A percentile compares a stretch with the other conserved stretches of the same genome.
phyloP scores from a whole-genome alignment of 2,888 invertebrate genomes.

The Allygus modestus region DNA sequence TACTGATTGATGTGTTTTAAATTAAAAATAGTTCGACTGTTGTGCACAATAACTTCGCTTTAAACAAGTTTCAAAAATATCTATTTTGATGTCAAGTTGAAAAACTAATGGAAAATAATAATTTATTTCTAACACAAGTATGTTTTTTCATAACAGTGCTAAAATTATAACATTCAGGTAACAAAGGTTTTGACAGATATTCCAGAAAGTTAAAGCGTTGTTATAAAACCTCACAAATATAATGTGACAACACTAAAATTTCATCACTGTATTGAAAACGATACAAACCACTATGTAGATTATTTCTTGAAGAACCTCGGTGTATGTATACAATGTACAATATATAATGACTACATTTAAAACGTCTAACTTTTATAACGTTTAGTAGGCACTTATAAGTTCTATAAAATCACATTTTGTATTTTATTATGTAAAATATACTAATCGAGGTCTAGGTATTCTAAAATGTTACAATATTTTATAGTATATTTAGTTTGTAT shows the following conservation, averaged over 20 bases:
- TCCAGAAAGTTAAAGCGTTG: not conserved
- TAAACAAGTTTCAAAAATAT: too few species aligned
- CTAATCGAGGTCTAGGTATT: constrained; percentile 1
- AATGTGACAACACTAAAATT: constrained; percentile 19
- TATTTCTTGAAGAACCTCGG: not conserved
- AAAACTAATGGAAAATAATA: too few species aligned
- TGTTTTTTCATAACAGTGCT: too few species aligned
- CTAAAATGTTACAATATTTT: constrained; percentile 4
- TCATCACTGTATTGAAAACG: constrained; percentile 1
- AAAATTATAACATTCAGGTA: not conserved
- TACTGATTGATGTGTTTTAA: too few species aligned
- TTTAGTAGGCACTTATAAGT: constrained; percentile 52
- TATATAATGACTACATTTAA: constrained; percentile 43
- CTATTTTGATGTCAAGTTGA: too few species aligned
- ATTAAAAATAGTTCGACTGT: too few species aligned
- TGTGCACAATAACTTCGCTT: too few species aligned
- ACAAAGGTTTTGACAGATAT: not conserved
- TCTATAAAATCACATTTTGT: constrained; percentile 53
- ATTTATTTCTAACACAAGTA: too few species aligned
- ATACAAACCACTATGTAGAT: constrained; percentile 38
- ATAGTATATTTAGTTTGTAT: not conserved
- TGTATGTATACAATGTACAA: constrained; percentile 50
- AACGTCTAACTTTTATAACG: constrained; percentile 32
- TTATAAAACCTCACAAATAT: constrained; percentile 1
- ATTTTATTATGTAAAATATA: constrained; percentile 10